Base-by-base conservation (phyloP, 2,888 invertebrate genomes). In the Agrochola litura region DNA sequence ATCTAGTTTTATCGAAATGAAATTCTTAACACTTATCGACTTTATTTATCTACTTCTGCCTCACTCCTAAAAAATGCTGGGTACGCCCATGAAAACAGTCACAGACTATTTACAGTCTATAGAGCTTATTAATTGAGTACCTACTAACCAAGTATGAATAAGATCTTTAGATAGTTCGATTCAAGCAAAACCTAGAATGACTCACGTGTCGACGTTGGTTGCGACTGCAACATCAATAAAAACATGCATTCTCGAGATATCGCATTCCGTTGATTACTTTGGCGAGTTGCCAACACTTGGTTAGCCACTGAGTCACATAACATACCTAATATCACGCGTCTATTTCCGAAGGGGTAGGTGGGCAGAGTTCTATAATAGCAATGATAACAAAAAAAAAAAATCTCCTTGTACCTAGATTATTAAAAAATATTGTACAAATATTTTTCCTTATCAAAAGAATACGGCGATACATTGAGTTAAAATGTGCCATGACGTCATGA, bases 211-310 rank as follows among this genome's bases (percentile, higher is more conserved):
- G 64, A 54, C 46, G 14, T 66, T 64, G 22, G 41, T 46, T 37
- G 77, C 64, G 46, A 69, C 71, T 61, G 56, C 41, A 67, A 77
- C 64, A 56, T 76, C 63, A 71, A 79, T 73, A 83, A 78, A 78
- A 76, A 73, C 77, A 74, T 64, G 54, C 76, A 75, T 79, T 76
- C 65, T 76, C 73, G 41, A 81, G 71, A 60, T 72, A 77, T 74
- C 58, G 76, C 56, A 76, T 60, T 41, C 72, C 9, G 49, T 63
- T 63, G 68, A 85, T 81, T 71, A 72, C 60, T 37, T 65, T 72
- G 85, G 82, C 68, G 22, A n/a, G 25, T 58, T 56, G 73, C 83
- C 82, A 83, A 85, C 25, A 52, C 68, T 76, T 74, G 25, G 67
- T 61, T 54, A 64, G 49, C 46, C 65, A 66, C 14, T 78, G 78